Evolutionary conservation across 2,797 vertebrate species (phyloP), one percentile per base, ranked within the genome.

Genomic region (Danio kyathit): DNA sequence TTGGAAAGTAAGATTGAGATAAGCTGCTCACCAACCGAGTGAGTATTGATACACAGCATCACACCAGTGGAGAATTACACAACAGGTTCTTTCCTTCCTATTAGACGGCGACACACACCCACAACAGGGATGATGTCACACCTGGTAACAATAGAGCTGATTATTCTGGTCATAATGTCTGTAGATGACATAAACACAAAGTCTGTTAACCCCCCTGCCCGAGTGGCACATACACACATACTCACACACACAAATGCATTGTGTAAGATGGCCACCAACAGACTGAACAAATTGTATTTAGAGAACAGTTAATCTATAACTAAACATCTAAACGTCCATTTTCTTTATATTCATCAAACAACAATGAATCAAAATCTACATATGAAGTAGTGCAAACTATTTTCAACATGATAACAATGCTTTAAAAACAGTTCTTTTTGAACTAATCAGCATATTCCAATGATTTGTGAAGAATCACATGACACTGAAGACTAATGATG

Each of bases 131-230:
- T 85, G 85, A 85, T 75, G 81, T 86, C 83, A 86, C 41, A n/a
- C 46, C 72, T 79, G 72, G 72, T 56, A 85, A 85, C 85, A 85
- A 87, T 76, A 85, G 83, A 79, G 65, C 70, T 85, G 79, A 86
- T 85, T 87, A 83, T 85, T 83, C 81, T 76, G 48, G 65, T 63
- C 75, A 79, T 67, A 48, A 51, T 83, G 76, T 77, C 46, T 82
- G 72, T 71, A 79, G 48, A 78, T 79, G 77, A 64, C 66, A 80
- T 54, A 67, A 83, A 48, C 56, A 84, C 81, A 81, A 81, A 85
- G 81, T 10, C 21, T 21, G 16, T 46, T 54, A 66, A 70, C 76
- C 57, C 69, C 43, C 17, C 14, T 7, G 21, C 29, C 29, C 29
- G 29, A 66, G 43, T 12, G 21, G n/a, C 46, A 51, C 60, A 67